Evolutionary conservation across 2,797 vertebrate genomes (phyloP), one percentile per base, ranked within the genome.

Genomic region (Lerista edwardsae): DNA sequence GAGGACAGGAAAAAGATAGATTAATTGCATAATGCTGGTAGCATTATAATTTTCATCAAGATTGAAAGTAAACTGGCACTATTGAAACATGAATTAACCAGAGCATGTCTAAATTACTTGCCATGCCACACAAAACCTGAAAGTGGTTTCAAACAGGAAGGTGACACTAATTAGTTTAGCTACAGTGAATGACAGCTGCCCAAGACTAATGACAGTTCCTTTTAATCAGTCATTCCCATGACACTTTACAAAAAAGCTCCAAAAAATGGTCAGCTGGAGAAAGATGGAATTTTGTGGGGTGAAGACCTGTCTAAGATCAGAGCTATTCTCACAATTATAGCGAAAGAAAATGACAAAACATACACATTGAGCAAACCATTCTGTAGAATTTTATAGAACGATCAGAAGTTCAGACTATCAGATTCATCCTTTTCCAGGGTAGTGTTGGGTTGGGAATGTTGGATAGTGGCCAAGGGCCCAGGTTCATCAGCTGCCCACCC

Each of bases 121-220:
- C 69, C 31, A 39, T 84, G 31, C 62, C 68, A 84, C 25, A 84
- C 41, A 79, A 73, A 3, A 29, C 39, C 65, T 55, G 31, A 59
- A 68, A 69, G 39, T 69, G 34, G 75, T 62, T 62, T 78, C 71
- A 64, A 61, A 25, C 21, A 77, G 23, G 19, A 84, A 34, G 51
- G 34, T 77, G 75, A 84, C 34, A 76, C n/a, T 68, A 84, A 84
- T 84, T 77, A 69, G 51, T 84, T 77, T 71, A 77, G 36, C 29
- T 76, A 36, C 25, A 76, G 17, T 57, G 47, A 76, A 57, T 76
- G 82, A 76, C 51, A 77, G 36, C 67, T 84, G 74, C 76, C 59
- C 57, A 67, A 75, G 51, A 39, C 25, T 55, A 55, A 81, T 81
- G 62, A 67, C 25, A 57, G 25, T 65, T 9, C 25, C 31, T 72